A percentile compares a stretch with the other conserved stretches of the same genome.
Conservation (phyloP, 2,888 invertebrate genomes). For the Tridacna gigas region DNA sequence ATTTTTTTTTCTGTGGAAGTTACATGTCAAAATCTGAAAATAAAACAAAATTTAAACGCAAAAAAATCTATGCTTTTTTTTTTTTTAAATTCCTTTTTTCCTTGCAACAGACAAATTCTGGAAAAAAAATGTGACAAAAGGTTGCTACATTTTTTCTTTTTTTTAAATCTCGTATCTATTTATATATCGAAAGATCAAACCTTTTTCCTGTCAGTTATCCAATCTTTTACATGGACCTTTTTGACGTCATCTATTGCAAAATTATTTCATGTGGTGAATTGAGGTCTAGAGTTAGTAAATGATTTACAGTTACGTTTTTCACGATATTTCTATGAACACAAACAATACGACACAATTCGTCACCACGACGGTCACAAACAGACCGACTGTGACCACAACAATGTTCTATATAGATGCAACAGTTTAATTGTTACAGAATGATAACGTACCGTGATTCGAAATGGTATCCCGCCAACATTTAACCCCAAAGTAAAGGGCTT, state of each 20-base stretch:
- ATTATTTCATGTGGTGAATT: too few species aligned
- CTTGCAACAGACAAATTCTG: neutral
- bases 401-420: neutral
- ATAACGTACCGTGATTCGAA: neutral
- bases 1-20: neutral
- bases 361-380: too few species aligned
- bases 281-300: too few species aligned
- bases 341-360: too few species aligned
- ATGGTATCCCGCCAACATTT: neutral
- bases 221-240: neutral
- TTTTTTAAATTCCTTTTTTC: neutral
- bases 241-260: too few species aligned
- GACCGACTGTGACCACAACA: too few species aligned
- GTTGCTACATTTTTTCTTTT: neutral
- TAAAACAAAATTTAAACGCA: neutral
- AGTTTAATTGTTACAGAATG: neutral
- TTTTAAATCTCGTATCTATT: neutral
- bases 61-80: neutral
- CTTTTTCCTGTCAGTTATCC: neutral
- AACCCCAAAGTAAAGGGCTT: neutral
- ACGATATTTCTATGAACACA: too few species aligned
- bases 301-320: too few species aligned
- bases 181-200: neutral
- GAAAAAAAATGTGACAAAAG: neutral
- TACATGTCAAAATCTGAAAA: neutral